A percentile compares a stretch with the other conserved stretches of the same genome.
Conservation (phyloP, 1,140 invertebrate genomes). For the Trichoplusia ni region DNA sequence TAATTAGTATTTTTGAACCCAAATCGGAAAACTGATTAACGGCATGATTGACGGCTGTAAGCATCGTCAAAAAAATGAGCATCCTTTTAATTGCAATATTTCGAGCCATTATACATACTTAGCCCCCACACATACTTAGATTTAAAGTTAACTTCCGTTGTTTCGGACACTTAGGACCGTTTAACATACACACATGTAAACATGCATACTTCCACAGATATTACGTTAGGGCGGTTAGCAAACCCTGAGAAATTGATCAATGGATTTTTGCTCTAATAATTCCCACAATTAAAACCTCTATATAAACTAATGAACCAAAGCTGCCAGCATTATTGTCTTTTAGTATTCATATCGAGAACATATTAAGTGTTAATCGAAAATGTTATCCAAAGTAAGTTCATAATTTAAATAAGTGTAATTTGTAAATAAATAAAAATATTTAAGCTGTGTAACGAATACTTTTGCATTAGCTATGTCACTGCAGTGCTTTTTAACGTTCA, state of each 20-base stretch:
- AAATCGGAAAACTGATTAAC: too few species aligned
- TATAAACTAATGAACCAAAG: slow-evolving; percentile 65
- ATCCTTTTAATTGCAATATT: not conserved
- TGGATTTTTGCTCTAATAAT: slow-evolving; percentile 75
- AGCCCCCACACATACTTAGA: not conserved
- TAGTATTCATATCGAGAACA: slow-evolving; percentile 2
- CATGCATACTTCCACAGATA: slow-evolving; percentile 28
- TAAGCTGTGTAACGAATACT: too few species aligned
- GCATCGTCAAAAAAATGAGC: too few species aligned
- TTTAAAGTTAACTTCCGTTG: not conserved
- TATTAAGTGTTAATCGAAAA: slow-evolving; percentile 28
- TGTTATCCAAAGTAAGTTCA: slow-evolving; percentile 53
- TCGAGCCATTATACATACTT: not conserved
- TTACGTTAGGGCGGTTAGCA: slow-evolving; percentile 60
- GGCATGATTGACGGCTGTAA: too few species aligned
- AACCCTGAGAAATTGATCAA: slow-evolving; percentile 71
- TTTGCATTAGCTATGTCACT: too few species aligned
- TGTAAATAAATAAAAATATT: not conserved
- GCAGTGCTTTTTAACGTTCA: too few species aligned
- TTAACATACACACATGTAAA: slow-evolving; percentile 4
- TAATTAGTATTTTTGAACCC: too few species aligned
- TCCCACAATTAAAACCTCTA: slow-evolving; percentile 75
- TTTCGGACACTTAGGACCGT: not conserved
- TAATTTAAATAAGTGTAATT: not conserved
- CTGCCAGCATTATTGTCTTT: slow-evolving; percentile 50